These are phyloP conservation scores for Sarcophaga variegata DNA, from an alignment of 2,888 invertebrate genomes.

Conservation along the genomic window DNA sequence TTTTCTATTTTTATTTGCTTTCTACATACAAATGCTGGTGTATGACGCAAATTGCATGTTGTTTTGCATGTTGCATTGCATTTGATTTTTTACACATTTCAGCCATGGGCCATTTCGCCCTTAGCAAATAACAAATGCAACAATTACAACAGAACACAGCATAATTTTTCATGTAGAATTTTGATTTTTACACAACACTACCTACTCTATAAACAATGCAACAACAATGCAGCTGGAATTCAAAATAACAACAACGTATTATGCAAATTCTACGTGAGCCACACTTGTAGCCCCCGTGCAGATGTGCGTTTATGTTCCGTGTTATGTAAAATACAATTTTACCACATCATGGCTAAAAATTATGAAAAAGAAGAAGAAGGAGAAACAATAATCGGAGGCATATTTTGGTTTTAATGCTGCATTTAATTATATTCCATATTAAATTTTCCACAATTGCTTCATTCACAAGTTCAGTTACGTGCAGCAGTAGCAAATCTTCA, in stretches of 20 bases:
- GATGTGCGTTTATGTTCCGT: neutral
- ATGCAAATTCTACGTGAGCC: conserved; percentile 39
- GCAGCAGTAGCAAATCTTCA: neutral
- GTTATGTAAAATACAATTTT: conserved; percentile 25
- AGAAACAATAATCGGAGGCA: neutral
- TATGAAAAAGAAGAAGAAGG: conserved; percentile 19
- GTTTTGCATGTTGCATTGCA: too few species aligned
- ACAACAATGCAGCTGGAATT: conserved; percentile 22
- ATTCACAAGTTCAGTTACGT: conserved; percentile 5
- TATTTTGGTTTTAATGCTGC: neutral
- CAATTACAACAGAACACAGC: neutral
- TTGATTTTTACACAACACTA: conserved; percentile 30
- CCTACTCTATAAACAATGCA: neutral
- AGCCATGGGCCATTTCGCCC: neutral
- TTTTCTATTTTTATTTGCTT: too few species aligned
- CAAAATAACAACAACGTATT: conserved; percentile 33
- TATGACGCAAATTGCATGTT: too few species aligned
- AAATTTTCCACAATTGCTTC: conserved; percentile 48
- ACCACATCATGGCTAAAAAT: conserved; percentile 36
- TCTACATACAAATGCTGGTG: too few species aligned
- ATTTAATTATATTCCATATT: conserved; percentile 19
- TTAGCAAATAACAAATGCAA: neutral
- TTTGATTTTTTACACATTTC: neutral
- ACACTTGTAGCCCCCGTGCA: neutral
- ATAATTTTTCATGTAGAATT: neutral